Conservation (phyloP, 2,888 invertebrate species). For the Harpalus rufipes region DNA sequence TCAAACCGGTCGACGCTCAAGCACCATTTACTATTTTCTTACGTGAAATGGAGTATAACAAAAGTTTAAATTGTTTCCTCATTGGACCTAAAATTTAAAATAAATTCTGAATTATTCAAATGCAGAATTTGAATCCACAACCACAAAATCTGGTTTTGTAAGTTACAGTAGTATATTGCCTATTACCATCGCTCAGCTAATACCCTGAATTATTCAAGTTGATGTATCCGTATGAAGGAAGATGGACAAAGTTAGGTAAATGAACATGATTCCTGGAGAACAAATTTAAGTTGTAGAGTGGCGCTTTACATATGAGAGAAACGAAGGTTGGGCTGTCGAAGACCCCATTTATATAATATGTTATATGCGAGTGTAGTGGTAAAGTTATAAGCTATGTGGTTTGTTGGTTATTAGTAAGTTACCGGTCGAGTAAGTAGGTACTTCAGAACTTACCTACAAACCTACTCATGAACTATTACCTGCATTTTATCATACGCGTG, state of each 20-base stretch:
- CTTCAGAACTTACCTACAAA: constrained; percentile 35
- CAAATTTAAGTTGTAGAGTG: neutral
- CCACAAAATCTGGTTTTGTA: too few relatives aligned
- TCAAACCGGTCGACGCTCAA: too few relatives aligned
- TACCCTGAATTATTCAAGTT: neutral
- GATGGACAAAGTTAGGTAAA: neutral
- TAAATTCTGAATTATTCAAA: too few relatives aligned
- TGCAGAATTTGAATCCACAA: too few relatives aligned
- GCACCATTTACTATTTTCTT: too few relatives aligned
- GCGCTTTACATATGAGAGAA: neutral
- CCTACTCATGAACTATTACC: constrained; percentile 12
- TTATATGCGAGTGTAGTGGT: constrained; percentile 3
- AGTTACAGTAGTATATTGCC: neutral
- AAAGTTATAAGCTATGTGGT: constrained; percentile 43
- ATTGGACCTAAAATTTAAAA: too few relatives aligned
- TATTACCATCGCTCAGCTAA: neutral
- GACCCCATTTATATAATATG: neutral
- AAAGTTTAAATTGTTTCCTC: too few relatives aligned
- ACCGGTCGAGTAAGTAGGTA: constrained; percentile 23
- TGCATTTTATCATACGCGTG: neutral
- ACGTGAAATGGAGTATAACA: too few relatives aligned
- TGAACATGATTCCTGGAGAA: neutral
- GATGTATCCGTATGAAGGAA: neutral
- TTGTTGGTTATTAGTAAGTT: constrained; percentile 43
- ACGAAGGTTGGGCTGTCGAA: constrained; percentile 12